Evolutionary conservation across 37 sponge, comb jelly and placozoan species (phyloP), one percentile per base, ranked within the genome.

Genomic region (Spongia lamella): DNA sequence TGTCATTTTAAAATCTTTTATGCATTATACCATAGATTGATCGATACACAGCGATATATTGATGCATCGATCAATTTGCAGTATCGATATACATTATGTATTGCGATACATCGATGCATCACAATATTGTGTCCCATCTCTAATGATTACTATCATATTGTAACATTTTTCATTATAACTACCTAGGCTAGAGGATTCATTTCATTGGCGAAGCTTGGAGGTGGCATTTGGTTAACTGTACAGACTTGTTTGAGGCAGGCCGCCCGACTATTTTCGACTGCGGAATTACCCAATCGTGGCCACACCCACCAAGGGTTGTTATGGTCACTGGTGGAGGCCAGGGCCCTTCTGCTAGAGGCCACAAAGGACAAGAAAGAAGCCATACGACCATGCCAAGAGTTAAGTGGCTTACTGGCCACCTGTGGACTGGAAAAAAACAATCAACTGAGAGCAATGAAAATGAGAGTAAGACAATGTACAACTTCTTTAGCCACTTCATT

Each of bases 361-460:
- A 29, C 57, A 21, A 66, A 67, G 26, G 68, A 68, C 2, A 52
- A 70, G 31, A 36, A 51, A 4, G 61, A 73, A 7, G 77, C 75
- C 31, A 55, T 84, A 19, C 15, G 24, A 31, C 79, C 80, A 30
- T 93, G 86, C 40, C 77, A 64, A 29, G 77, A 88, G 53, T 70
- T 93, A 56, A 77, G 83, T 16, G 79, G 60, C 5, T 63, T 93
- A 2, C 33, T 93, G 20, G 21, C 53, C 31, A 27, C 58, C 66
- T 78, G 78, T 72, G 75, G 77, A 3, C 70, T 93, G 56, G 50
- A 64, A 7, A 20, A 79, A 26, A 73, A 69, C 22, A 61, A 70
- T 2, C 25, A 76, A 11, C 72, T 93, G 32, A 85, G 83, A 35
- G 79, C 80, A 14, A n/a, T 93, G 53, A 88, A 93, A 68, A 62